These are phyloP conservation scores for Bagarius yarrelli DNA, from an alignment of 2,113 vertebrate species.

Conservation along the genomic window DNA sequence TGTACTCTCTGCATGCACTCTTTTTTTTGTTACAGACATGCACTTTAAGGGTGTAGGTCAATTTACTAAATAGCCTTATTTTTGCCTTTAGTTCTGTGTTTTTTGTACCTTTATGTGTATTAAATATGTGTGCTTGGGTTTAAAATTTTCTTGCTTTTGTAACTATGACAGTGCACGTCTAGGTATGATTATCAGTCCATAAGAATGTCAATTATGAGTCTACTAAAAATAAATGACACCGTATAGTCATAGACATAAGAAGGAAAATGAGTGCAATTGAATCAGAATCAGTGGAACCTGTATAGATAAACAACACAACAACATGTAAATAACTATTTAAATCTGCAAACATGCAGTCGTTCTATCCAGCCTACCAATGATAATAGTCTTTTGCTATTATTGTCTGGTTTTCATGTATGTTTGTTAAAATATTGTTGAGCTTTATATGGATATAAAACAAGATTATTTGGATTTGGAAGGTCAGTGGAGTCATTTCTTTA, in stretches of 20 bases:
- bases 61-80: too few species aligned
- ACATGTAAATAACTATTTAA: conserved; percentile 37
- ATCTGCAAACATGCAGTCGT: conserved; percentile 37
- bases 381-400: conserved; percentile 33
- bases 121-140: too few species aligned
- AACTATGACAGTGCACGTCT: too few species aligned
- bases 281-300: conserved; percentile 17
- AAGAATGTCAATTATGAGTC: too few species aligned
- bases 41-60: too few species aligned
- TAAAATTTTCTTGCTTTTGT: too few species aligned
- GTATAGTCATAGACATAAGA: conserved; percentile 60
- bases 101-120: too few species aligned
- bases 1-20: too few species aligned
- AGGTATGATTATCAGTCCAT: too few species aligned
- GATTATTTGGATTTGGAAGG: background rate
- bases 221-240: too few species aligned
- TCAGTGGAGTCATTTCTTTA: conserved; percentile 1
- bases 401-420: conserved; percentile 36
- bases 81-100: too few species aligned
- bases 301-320: background rate
- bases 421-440: conserved; percentile 10
- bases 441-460: conserved; percentile 28
- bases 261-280: conserved; percentile 65
- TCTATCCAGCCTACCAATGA: conserved; percentile 22
- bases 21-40: too few species aligned